Base-by-base conservation (phyloP, 64 coral and sea anemone species). In the Hydrozoanthus tunicans region DNA sequence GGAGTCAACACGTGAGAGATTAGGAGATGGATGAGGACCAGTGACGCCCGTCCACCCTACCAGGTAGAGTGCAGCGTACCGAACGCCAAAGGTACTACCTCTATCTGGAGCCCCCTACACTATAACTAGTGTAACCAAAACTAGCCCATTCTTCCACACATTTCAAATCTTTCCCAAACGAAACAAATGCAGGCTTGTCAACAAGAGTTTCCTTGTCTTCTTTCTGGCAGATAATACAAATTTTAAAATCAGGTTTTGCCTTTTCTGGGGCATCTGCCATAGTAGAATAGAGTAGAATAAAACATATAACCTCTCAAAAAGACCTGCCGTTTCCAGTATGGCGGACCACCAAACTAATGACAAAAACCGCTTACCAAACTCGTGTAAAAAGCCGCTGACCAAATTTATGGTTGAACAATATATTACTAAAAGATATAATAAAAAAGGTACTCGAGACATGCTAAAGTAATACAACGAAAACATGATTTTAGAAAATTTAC, bases 141-240 rank as follows among this genome's bases (percentile, higher is more conserved):
- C 85, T 89, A 89, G 85, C 85, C 85, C 85, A 89, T 89, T 89
- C 85, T 89, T 89, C 70, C 71, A 88, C 70, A 88, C 84, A 88
- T 73, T 62, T 88, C 52, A 88, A 88, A 88, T 73, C 84, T 88
- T 88, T 88, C 84, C 55, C 81, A 84, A 84, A 84, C 20, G 84
- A 77, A 77, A n/a, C 73, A 77, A 77, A 77, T 9, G 73, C 62
- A 85, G 59, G 14, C 56, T 76, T 76, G 9, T 27, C 9, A 3
- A 27, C 51, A 27, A 79, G 9, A 79, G 77, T 43, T 43, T 43
- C 60, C 12, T 4, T 62, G 12, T 62, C 60, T 9, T 5, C 60
- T 62, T 62, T 62, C 60, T 62, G 60, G 60, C 60, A 5, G 60
- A 62, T 13, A 62, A 62, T 62, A 62, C 60, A 62, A 62, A 3